Conservation (phyloP, 2,113 vertebrate species). For the Malurus alboscapulatus region DNA sequence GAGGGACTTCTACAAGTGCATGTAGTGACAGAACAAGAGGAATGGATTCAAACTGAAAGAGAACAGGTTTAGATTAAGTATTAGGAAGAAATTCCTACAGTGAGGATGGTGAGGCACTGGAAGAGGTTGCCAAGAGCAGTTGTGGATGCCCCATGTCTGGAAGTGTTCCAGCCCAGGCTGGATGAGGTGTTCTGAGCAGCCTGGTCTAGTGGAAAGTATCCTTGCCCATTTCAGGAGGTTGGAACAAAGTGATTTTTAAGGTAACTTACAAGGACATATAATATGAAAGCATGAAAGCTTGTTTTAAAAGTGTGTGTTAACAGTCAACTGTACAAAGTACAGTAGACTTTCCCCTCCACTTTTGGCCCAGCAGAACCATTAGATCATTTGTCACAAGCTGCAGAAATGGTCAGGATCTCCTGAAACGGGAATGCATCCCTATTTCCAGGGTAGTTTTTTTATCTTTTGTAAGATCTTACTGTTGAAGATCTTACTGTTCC, state of each 20-base stretch:
- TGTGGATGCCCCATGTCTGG: not conserved
- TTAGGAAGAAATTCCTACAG: not conserved
- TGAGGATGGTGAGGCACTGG: not conserved
- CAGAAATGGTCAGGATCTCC: not conserved
- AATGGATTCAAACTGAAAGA: not conserved
- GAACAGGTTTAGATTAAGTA: not conserved
- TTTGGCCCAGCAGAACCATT: not conserved
- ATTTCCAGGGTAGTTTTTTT: not conserved
- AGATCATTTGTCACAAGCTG: not conserved
- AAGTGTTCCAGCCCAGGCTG: not conserved
- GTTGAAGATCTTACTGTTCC: not conserved
- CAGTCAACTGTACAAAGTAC: not conserved
- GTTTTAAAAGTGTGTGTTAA: not conserved
- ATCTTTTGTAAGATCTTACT: not conserved
- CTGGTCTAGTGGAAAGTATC: not conserved
- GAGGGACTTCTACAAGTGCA: not conserved
- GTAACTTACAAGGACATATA: not conserved
- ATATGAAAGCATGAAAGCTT: not conserved
- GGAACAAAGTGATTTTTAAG: not conserved
- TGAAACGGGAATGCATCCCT: not conserved
- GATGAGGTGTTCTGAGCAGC: not conserved
- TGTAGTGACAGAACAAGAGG: not conserved
- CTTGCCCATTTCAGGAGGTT: not conserved
- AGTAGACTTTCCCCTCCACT: fast-evolving
- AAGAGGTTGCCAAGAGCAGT: not conserved